These are phyloP conservation scores for Alsophila aescularia DNA, from an alignment of 2,888 invertebrate species.

Conservation along the genomic window DNA sequence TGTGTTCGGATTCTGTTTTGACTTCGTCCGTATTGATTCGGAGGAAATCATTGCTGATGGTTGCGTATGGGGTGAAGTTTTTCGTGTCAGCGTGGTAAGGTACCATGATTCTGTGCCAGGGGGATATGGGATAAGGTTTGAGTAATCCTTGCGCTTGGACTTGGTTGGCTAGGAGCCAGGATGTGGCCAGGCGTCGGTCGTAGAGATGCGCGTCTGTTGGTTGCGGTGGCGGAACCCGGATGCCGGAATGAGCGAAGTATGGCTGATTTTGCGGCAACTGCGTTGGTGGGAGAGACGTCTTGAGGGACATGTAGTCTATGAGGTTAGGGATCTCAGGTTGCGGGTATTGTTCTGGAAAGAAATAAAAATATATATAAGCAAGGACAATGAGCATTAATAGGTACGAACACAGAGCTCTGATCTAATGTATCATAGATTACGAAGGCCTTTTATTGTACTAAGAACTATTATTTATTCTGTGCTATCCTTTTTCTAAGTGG, in stretches of 20 bases:
- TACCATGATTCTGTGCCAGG: conserved; percentile 85
- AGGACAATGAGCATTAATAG: too few species aligned
- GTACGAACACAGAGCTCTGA: too few species aligned
- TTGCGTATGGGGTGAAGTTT: conserved; percentile 72
- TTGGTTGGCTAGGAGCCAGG: conserved; percentile 83
- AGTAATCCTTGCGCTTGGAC: conserved; percentile 76
- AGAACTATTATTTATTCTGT: too few species aligned
- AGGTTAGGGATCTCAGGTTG: conserved; percentile 71
- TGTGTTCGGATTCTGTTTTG: conserved; percentile 76
- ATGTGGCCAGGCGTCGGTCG: conserved; percentile 80
- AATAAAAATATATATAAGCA: conserved; percentile 24
- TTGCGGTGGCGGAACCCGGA: conserved; percentile 70
- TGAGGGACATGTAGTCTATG: conserved; percentile 77
- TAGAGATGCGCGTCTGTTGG: conserved; percentile 68
- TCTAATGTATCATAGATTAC: too few species aligned
- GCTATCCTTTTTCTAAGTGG: too few species aligned
- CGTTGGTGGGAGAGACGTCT: conserved; percentile 60
- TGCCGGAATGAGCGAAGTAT: conserved; percentile 73
- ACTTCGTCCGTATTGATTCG: conserved; percentile 72
- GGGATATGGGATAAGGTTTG: conserved; percentile 80
- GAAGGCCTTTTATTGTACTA: too few species aligned
- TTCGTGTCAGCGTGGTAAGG: conserved; percentile 73
- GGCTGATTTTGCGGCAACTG: conserved; percentile 63
- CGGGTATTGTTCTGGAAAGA: conserved; percentile 72
- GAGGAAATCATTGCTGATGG: conserved; percentile 66